These are phyloP conservation scores for Scaptomyza pallida DNA, from an alignment of 1,140 invertebrate genomes.

Conservation along the genomic window DNA sequence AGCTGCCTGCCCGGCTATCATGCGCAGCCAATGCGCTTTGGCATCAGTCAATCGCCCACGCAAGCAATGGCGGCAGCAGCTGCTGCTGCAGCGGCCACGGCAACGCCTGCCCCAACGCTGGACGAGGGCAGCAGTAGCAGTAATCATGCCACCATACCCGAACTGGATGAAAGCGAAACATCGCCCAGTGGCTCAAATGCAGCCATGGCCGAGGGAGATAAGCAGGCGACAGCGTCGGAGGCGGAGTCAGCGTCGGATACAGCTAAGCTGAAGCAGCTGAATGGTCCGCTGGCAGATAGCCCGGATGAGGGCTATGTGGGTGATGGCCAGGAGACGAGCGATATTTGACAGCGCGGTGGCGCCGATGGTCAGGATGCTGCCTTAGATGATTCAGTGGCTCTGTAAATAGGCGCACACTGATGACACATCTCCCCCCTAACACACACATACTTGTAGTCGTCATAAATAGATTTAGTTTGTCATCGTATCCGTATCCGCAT, in stretches of 20 bases:
- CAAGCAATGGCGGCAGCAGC: conserved; percentile 8
- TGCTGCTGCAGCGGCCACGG: conserved; percentile 14
- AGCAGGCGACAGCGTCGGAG: conserved; percentile 52
- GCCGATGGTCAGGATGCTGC: conserved; percentile 48
- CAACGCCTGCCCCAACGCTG: conserved; percentile 21
- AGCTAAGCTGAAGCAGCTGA: conserved; percentile 76
- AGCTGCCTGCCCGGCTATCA: conserved; percentile 84
- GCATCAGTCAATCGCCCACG: conserved; percentile 61
- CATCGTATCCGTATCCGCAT: conserved; percentile 23
- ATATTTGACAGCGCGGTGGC: conserved; percentile 85
- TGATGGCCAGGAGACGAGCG: conserved; percentile 86
- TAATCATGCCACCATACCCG: conserved; percentile 56
- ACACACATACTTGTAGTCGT: conserved; percentile 6
- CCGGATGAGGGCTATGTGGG: conserved; percentile 95
- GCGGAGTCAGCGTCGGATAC: conserved; percentile 74
- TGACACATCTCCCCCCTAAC: conserved; percentile 27
- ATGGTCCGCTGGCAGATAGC: conserved; percentile 90
- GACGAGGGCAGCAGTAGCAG: conserved; percentile 11
- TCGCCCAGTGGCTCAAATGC: conserved; percentile 65
- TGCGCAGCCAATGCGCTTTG: conserved; percentile 70
- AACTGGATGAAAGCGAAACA: conserved; percentile 71
- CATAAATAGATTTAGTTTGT: conserved; percentile 36
- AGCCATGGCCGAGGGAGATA: conserved; percentile 30
- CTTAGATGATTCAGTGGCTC: conserved; percentile 82
- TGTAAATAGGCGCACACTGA: conserved; percentile 68